Base-by-base conservation (phyloP, 2,888 invertebrate genomes). In the Agrotis segetum region DNA sequence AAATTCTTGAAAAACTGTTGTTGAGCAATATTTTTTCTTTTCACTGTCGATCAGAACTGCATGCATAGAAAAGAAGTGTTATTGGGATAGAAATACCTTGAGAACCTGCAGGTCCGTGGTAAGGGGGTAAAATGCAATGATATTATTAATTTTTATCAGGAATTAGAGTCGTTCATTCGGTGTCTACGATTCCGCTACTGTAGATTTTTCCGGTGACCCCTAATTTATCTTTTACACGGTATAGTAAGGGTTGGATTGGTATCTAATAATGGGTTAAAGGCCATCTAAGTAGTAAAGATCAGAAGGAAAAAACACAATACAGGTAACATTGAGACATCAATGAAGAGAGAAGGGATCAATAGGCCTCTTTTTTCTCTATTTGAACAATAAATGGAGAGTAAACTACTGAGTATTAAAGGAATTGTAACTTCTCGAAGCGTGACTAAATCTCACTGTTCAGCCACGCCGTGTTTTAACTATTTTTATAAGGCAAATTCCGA, bases 31-130 rank as follows among this genome's bases (percentile, higher is more conserved):
- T 79, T 79, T 88, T 88, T 79, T 86, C 87, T 88, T 88, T 88
- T 87, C 89, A 90, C 88, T 82, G 71, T 82, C 72, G 78, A 84
- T 84, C 78, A 92, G 90, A 92, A 90, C 84, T 79, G 85, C 96
- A 96, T 96, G 96, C 96, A 94, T 88, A 94, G 93, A 94, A 92
- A 89, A 94, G 93, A 93, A 92, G 93, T 95, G 91, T 95, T 95
- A 95, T 93, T 92, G 95, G 95, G 95, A 95, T 87, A 94, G 90
- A 94, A 95, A 94, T 96, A 96, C 96, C 96, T 96, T 96, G 94
- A 96, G 96, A 96, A 96, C 96, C 96, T 96, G 96, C 95, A 89
- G 96, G 94, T 96, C 96, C 96, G 84, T 92, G 95, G 95, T 95
- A 89, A 94, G 92, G 93, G 92, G 95, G 91, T 95, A 92, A 95